Percentiles rank a stretch among this genome's conserved stretches.
phyloP scores from a whole-genome alignment of 2,113 vertebrate species.

The Hemibagrus wyckioides region DNA sequence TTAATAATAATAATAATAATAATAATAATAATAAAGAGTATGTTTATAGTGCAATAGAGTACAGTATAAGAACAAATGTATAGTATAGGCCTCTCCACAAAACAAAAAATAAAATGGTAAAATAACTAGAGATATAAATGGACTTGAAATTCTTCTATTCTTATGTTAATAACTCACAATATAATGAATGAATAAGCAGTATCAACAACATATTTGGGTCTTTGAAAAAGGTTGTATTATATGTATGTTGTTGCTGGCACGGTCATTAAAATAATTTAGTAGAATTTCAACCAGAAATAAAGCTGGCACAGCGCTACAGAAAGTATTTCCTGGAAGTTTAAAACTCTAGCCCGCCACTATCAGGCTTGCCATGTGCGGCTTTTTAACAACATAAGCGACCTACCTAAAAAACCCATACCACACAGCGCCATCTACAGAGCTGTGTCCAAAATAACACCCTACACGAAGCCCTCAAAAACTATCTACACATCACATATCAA shows the following conservation, averaged over 20 bases:
- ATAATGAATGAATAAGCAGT: not conserved
- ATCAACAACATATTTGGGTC: not conserved
- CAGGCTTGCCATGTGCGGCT: slow-evolving; percentile 16
- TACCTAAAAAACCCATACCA: slow-evolving; percentile 69
- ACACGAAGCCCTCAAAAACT: slow-evolving; percentile 45
- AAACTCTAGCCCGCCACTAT: slow-evolving; percentile 13
- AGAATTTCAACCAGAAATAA: not conserved
- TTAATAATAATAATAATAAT: not conserved
- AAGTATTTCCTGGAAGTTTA: slow-evolving; percentile 25
- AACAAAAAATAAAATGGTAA: not conserved
- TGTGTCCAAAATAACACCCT: slow-evolving; percentile 55
- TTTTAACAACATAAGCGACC: slow-evolving; percentile 28
- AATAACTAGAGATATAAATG: not conserved
- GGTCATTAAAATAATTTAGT: not conserved
- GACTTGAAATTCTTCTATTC: not conserved
- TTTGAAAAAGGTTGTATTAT: not conserved
- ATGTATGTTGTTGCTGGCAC: not conserved
- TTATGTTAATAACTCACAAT: not conserved
- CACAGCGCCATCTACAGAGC: slow-evolving; percentile 90
- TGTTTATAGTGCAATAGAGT: not conserved
- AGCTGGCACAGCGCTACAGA: not conserved
- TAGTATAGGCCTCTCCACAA: not conserved
- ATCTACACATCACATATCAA: slow-evolving; percentile 16
- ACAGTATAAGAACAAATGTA: not conserved
- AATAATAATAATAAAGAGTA: not conserved